Evolutionary conservation across 30 jellyfish, hydroid and myxozoan species (phyloP), one percentile per base, ranked within the genome.

Genomic region (Cassiopea xamachana): DNA sequence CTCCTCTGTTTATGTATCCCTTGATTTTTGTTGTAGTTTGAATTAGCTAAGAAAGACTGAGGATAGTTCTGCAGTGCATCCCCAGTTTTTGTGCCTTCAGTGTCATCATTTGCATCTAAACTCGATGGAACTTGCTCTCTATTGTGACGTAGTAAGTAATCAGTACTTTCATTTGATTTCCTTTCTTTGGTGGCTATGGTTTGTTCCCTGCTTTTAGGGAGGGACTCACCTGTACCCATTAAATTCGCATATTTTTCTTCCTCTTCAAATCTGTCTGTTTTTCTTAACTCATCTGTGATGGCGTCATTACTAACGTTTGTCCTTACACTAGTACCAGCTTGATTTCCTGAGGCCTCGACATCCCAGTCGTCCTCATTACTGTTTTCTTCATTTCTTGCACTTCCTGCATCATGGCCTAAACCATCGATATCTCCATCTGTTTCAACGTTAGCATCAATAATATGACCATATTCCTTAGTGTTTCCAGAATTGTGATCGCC

Each of bases 221-320:
- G 12, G 7, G 64, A 55, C 12, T 10, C 64, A 5, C 15, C 15
- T 64, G 8, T 17, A 9, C 6, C 27, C 74, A 13, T 7, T 27
- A 64, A 5, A 64, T 64, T 64, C 15, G 8, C 74, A 4, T 9
- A 16, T 2, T 68, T 10, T 48, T 46, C 60, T 8, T 17, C 58
- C 59, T 74, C 77, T 46, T 55, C 87, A 78, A 48, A 48, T 2
- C 13, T 51, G 55, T 78, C 87, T 7, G 87, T 78, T 7, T 49
- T 50, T 1, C 51, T 75, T 46, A 78, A 58, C 51, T 48, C 60
- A 7, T 78, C 75, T 48, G 75, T 19, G 1, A 48, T 43, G 7
- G 55, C n/a, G 8, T 69, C 59, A 55, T 50, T 50, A 2, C 51
- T 50, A 44, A 49, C 43, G 2, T 58, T 58, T 6, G 59, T 58